Percentiles rank a stretch among this genome's conserved stretches.
These are phyloP conservation scores for Oligia fasciuncula DNA, from an alignment of 2,888 invertebrate species.

Conservation along the genomic window DNA sequence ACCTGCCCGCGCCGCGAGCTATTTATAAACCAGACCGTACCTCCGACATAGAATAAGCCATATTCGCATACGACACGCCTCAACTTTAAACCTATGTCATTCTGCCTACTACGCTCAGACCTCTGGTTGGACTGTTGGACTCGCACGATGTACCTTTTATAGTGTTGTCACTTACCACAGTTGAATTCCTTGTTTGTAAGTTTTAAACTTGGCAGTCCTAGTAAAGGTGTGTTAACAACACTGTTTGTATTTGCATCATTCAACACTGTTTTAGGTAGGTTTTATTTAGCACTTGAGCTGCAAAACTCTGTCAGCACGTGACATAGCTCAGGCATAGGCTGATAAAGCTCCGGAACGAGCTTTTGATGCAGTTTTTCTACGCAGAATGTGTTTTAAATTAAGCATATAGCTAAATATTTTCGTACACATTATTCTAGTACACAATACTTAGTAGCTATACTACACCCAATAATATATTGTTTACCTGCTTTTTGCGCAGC, in stretches of 20 bases:
- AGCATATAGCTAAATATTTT: background rate
- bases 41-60: slow-evolving; percentile 78
- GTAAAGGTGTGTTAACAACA: slow-evolving; percentile 26
- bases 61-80: slow-evolving; percentile 63
- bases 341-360: background rate
- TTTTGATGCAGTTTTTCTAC: background rate
- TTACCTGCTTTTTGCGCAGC: slow-evolving; percentile 79
- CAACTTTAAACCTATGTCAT: slow-evolving; percentile 35
- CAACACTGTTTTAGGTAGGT: slow-evolving; percentile 10
- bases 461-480: slow-evolving; percentile 73
- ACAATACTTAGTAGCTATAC: slow-evolving; percentile 68
- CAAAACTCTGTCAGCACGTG: background rate
- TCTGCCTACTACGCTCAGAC: slow-evolving; percentile 51
- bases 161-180: slow-evolving; percentile 17
- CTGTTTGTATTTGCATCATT: slow-evolving; percentile 21
- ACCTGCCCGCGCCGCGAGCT: slow-evolving; percentile 84
- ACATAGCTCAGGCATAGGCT: background rate
- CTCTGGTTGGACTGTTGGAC: slow-evolving; percentile 9
- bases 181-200: slow-evolving; percentile 22
- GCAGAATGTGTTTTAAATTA: background rate
- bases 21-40: slow-evolving; percentile 88
- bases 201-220: background rate
- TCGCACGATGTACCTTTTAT: slow-evolving; percentile 2
- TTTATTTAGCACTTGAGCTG: slow-evolving; percentile 26
- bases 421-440: slow-evolving; percentile 55